phyloP scores from a whole-genome alignment of 2,888 invertebrate genomes.

The Silvanus unidentatus region DNA sequence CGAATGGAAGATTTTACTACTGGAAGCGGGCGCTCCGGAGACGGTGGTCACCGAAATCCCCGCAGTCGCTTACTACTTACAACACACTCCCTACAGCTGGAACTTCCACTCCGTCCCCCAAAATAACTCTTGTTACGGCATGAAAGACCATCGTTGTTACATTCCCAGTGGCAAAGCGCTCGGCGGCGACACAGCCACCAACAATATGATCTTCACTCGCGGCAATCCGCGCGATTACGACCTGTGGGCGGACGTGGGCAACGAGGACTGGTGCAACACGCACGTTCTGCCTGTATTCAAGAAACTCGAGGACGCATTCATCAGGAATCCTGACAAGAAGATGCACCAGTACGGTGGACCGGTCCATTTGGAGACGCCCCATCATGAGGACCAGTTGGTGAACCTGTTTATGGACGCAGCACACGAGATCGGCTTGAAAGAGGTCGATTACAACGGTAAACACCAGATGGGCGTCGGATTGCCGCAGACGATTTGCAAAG shows the following conservation, averaged over 20 bases:
- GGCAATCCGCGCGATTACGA: slow-evolving; percentile 70
- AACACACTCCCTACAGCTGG: slow-evolving; percentile 53
- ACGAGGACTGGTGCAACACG: slow-evolving; percentile 67
- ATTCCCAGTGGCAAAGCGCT: slow-evolving; percentile 62
- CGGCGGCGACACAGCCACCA: slow-evolving; percentile 75
- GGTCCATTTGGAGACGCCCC: slow-evolving; percentile 48
- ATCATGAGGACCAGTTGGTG: slow-evolving; percentile 18
- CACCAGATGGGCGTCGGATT: slow-evolving; percentile 57
- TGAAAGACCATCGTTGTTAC: slow-evolving; percentile 30
- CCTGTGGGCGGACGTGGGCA: slow-evolving; percentile 66
- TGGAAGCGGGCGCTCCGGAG: slow-evolving; percentile 52
- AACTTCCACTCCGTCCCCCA: slow-evolving; percentile 53
- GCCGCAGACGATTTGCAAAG: slow-evolving; percentile 58
- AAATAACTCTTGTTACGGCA: slow-evolving; percentile 49
- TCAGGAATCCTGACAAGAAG: slow-evolving; percentile 51
- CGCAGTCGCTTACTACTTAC: slow-evolving; percentile 39
- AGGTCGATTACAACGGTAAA: slow-evolving; percentile 58
- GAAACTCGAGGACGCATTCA: slow-evolving; percentile 67
- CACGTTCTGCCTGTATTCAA: slow-evolving; percentile 71
- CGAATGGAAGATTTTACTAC: slow-evolving; percentile 46
- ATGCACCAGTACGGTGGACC: slow-evolving; percentile 55
- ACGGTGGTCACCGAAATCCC: slow-evolving; percentile 48
- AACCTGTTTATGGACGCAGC: slow-evolving; percentile 56
- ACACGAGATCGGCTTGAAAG: slow-evolving; percentile 54
- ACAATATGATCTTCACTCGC: slow-evolving; percentile 75